A percentile compares a stretch with the other conserved stretches of the same genome.
These are phyloP conservation scores for Phalanger gymnotis DNA, from an alignment of 2,797 vertebrate species.

Conservation along the genomic window DNA sequence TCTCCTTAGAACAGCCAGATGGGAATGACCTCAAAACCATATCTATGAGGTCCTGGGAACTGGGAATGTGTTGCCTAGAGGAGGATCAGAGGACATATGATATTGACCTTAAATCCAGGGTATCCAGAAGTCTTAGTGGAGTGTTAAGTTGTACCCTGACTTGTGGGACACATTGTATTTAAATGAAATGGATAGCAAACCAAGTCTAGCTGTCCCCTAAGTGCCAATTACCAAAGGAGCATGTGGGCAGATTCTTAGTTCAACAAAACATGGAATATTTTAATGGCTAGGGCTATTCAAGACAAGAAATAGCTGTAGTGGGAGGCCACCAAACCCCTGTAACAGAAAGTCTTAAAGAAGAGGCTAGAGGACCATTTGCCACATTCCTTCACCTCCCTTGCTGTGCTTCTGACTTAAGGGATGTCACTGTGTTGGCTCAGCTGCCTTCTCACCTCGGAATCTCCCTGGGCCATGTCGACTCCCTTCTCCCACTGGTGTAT, in stretches of 20 bases:
- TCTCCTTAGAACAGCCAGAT: neutral
- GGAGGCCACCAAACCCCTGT: neutral
- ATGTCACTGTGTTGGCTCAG: neutral
- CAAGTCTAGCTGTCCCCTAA: neutral
- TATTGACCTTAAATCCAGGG: neutral
- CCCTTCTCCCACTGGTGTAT: neutral
- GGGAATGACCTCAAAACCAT: neutral
- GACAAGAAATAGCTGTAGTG: neutral
- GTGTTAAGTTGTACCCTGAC: neutral
- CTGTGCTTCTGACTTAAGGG: neutral
- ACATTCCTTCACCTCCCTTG: neutral
- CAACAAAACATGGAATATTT: neutral
- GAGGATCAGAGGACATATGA: neutral
- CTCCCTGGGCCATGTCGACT: neutral
- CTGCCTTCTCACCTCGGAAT: neutral
- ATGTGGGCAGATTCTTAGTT: neutral
- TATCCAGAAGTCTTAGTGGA: neutral
- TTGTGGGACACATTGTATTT: neutral
- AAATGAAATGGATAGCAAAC: neutral
- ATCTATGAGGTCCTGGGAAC: neutral
- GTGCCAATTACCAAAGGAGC: neutral
- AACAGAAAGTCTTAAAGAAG: neutral
- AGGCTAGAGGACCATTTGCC: neutral
- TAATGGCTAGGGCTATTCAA: neutral
- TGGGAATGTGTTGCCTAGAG: neutral